These are phyloP conservation scores for Cephus cinctus DNA, from an alignment of 1,140 invertebrate genomes.

Conservation along the genomic window DNA sequence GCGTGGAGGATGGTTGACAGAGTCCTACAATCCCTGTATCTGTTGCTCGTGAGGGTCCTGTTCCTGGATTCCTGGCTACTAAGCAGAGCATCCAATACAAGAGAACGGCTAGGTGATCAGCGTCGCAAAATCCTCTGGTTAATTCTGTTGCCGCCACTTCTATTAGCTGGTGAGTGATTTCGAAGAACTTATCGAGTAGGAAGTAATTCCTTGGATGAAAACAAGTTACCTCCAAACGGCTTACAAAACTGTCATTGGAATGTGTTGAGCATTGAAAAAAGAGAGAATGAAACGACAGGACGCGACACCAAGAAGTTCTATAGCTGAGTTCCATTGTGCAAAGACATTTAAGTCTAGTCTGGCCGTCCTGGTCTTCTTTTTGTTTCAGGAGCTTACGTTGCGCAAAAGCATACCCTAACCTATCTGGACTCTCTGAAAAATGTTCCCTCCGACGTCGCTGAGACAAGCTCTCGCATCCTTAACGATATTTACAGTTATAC, in stretches of 20 bases:
- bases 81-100: constrained; percentile 33
- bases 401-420: constrained; percentile 46
- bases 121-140: constrained; percentile 38
- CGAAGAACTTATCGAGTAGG: too few relatives aligned
- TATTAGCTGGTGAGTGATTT: constrained; percentile 42
- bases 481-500: constrained; percentile 35
- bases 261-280: too few relatives aligned
- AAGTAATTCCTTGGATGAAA: too few relatives aligned
- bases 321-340: constrained; percentile 4
- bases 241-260: too few relatives aligned
- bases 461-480: constrained; percentile 45
- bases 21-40: constrained; percentile 37
- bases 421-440: constrained; percentile 47
- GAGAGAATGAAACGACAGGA: neutral
- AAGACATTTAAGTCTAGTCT: constrained; percentile 34
- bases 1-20: constrained; percentile 25
- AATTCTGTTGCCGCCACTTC: constrained; percentile 35
- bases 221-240: too few relatives aligned
- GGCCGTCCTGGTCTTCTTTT: constrained; percentile 45
- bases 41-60: constrained; percentile 37
- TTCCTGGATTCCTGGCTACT: constrained; percentile 48
- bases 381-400: constrained; percentile 55
- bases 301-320: neutral
- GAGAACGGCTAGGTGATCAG: constrained; percentile 26
- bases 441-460: constrained; percentile 40